Base-by-base conservation (phyloP, 2,888 invertebrate species). In the Salticus scenicus region DNA sequence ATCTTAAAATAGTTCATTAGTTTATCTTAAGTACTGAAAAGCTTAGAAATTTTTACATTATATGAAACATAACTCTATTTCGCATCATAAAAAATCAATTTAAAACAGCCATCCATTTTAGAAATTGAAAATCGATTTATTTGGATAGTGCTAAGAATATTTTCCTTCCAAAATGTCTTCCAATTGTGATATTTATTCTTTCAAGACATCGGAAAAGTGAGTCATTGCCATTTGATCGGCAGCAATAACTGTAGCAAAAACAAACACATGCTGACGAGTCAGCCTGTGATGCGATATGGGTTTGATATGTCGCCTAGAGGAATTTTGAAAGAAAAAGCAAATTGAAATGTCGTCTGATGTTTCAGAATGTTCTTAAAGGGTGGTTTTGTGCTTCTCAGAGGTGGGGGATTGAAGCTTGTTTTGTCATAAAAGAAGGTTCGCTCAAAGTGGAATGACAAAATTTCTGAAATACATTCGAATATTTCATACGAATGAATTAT, bases 311-410 rank as follows among this genome's bases (percentile, higher is more conserved):
- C 47, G 47, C 47, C 47, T n/a, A 1, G 2, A 14, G 47, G 47
- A n/a, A 17, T 47, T 47, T 47, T 10, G 47, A 17, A 47, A 47
- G 47, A 17, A n/a, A 47, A 12, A 17, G 47, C 47, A 47, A 12
- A 47, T 47, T 47, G 47, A 47, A 47, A 47, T 47, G 47, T 47
- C 47, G 47, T 47, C 47, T 47, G 47, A 10, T 14, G 47, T 47
- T 47, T 37, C 2, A 17, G n/a, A 47, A 47, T 12, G 7, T 7
- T n/a, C 17, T 14, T 47, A n/a, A 47, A 47, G 47, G 47, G 47
- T 47, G 17, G 47, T 47, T 47, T 47, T 47, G 17, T 47, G n/a
- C n/a, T 2, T 17, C 7, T 47, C 2, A 47, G 47, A 12, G n/a
- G 47, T 14, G 47, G 47, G 47, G 47, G 7, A 12, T 12, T 37